Evolutionary conservation across 2,888 invertebrate species (phyloP).

Genomic region (Mesoligia furuncula): DNA sequence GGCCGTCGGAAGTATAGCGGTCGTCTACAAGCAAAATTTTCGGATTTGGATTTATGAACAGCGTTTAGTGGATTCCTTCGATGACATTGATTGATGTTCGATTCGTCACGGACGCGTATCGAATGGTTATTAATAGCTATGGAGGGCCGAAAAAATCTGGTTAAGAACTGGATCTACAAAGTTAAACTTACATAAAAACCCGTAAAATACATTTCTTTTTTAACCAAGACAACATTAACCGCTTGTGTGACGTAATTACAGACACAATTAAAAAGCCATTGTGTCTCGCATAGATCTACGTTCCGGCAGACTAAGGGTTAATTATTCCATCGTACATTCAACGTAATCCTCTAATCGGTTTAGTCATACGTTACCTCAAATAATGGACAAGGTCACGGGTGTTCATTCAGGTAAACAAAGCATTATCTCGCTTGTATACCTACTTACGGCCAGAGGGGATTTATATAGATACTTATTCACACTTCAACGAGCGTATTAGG

Average conservation of each 20-base stretch:
- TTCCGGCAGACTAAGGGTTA: too few relatives aligned
- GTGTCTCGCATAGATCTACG: too few relatives aligned
- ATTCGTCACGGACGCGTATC: background rate
- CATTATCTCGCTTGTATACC: slow-evolving; percentile 36
- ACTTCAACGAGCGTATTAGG: slow-evolving; percentile 25
- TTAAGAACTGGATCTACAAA: background rate
- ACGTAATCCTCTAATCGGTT: slow-evolving; percentile 45
- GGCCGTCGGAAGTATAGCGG: background rate
- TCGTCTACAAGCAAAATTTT: background rate
- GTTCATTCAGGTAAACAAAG: slow-evolving; percentile 46
- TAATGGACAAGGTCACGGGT: slow-evolving; percentile 37
- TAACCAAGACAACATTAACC: slow-evolving; percentile 21
- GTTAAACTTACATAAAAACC: background rate
- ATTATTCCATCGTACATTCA: slow-evolving; percentile 38
- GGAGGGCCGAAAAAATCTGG: background rate
- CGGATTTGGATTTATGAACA: background rate
- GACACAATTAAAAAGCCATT: too few relatives aligned
- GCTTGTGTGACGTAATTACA: too few relatives aligned
- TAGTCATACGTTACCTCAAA: slow-evolving; percentile 41
- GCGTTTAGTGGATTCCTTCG: background rate
- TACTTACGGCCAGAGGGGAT: slow-evolving; percentile 32
- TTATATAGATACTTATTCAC: slow-evolving; percentile 42
- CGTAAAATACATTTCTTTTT: slow-evolving; percentile 2
- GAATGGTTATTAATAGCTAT: background rate
- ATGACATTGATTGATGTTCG: background rate